Evolutionary conservation across 1,140 invertebrate species (phyloP).

Genomic region (Lordiphosa stackelbergi): DNA sequence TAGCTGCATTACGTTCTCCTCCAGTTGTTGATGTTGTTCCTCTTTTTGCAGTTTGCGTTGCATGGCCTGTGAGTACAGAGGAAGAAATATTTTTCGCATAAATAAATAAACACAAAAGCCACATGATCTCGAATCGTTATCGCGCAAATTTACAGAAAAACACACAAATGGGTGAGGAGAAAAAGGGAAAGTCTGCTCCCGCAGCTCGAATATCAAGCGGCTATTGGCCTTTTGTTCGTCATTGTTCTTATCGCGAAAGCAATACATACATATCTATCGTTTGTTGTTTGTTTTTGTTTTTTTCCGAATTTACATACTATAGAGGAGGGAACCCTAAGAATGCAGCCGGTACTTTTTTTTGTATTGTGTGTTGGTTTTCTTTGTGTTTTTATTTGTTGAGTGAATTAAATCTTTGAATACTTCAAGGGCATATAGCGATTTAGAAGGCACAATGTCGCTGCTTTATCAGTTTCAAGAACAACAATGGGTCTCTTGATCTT

Average conservation of each 20-base stretch:
- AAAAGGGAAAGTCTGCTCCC: conserved; percentile 54
- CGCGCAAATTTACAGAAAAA: conserved; percentile 16
- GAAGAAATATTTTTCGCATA: conserved; percentile 35
- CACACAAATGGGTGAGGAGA: conserved; percentile 14
- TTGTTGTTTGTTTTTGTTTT: conserved; percentile 17
- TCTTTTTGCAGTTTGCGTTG: conserved; percentile 47
- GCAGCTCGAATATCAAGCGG: conserved; percentile 41
- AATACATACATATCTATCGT: conserved; percentile 15
- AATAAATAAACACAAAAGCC: conserved; percentile 42
- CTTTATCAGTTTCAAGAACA: conserved; percentile 14
- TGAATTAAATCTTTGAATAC: conserved; percentile 37
- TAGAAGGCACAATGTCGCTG: conserved; percentile 8
- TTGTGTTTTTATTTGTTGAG: conserved; percentile 10
- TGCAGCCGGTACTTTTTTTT: neutral
- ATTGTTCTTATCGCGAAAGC: conserved; percentile 55
- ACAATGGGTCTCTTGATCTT: conserved; percentile 1
- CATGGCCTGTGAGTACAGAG: conserved; percentile 39
- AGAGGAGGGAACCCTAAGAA: neutral
- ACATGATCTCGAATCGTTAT: conserved; percentile 37
- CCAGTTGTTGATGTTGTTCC: conserved; percentile 25
- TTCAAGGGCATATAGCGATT: conserved; percentile 34
- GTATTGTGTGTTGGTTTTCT: conserved; percentile 5
- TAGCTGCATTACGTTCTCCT: conserved; percentile 52
- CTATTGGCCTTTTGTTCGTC: conserved; percentile 66
- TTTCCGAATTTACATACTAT: neutral